These are phyloP conservation scores for Myrmophylax atrothorax DNA, from an alignment of 2,113 vertebrate genomes.

Conservation along the genomic window DNA sequence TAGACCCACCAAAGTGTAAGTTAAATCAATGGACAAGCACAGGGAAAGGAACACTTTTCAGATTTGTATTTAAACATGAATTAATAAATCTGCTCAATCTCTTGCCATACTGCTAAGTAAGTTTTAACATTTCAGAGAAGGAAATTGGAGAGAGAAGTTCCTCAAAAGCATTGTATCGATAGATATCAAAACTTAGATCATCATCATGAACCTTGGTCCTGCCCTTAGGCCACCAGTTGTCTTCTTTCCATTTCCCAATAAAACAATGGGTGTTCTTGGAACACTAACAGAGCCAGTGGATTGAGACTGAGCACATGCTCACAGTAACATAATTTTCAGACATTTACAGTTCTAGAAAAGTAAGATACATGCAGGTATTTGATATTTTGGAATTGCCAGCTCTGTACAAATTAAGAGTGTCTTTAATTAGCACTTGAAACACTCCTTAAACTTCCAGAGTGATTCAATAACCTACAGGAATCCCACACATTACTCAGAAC, in stretches of 20 bases:
- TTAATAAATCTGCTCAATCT: not conserved
- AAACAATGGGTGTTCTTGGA: not conserved
- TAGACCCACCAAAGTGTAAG: not conserved
- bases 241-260: not conserved
- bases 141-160: not conserved
- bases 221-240: not conserved
- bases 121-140: not conserved
- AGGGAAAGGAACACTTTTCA: not conserved
- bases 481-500: not conserved
- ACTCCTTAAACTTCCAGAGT: conserved; percentile 40
- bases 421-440: conserved; percentile 27
- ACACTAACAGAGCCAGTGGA: not conserved
- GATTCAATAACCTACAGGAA: conserved; percentile 5
- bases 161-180: not conserved
- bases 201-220: not conserved
- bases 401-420: conserved; percentile 27
- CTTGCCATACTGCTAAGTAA: not conserved
- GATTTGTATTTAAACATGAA: not conserved
- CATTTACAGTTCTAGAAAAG: not conserved
- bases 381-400: conserved; percentile 21
- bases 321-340: conserved; percentile 8
- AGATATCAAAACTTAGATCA: not conserved
- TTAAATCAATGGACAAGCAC: not conserved
- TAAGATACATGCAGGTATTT: conserved; percentile 38
- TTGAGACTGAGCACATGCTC: conserved; percentile 18